Percentiles rank a stretch among this genome's conserved stretches.
These are phyloP conservation scores for Cheilosia urbana DNA, from an alignment of 2,888 invertebrate species.

Conservation along the genomic window DNA sequence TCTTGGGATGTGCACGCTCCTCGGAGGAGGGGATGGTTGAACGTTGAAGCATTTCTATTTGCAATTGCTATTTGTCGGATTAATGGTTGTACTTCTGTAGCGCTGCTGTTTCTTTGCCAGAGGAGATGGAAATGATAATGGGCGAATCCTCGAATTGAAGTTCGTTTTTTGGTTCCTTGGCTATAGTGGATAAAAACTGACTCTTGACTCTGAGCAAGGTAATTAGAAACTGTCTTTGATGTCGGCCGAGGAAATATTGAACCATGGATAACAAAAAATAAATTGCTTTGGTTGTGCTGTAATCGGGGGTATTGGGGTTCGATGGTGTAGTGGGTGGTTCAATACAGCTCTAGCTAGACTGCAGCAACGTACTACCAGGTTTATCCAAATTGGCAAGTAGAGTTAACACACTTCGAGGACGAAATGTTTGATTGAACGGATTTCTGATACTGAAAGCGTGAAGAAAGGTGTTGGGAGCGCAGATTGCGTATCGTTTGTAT, in stretches of 20 bases:
- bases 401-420: too few relatives aligned
- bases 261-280: not conserved
- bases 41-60: not conserved
- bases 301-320: not conserved
- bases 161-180: not conserved
- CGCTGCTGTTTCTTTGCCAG: not conserved
- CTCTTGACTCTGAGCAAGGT: not conserved
- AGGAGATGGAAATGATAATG: not conserved
- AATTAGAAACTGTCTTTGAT: constrained; percentile 10
- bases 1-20: not conserved
- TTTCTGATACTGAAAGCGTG: too few relatives aligned
- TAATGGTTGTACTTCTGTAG: constrained; percentile 6
- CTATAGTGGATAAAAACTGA: not conserved
- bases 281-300: not conserved
- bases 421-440: too few relatives aligned
- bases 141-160: not conserved
- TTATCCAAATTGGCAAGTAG: too few relatives aligned
- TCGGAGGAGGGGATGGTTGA: not conserved
- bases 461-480: constrained; percentile 12
- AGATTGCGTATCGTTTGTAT: constrained; percentile 41
- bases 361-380: too few relatives aligned
- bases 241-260: not conserved
- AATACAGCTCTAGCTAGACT: too few relatives aligned
- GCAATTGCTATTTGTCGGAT: constrained; percentile 10
- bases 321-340: too few relatives aligned